These are phyloP conservation scores for Anguilla japonica DNA, from an alignment of 2,113 vertebrate genomes.

Conservation along the genomic window DNA sequence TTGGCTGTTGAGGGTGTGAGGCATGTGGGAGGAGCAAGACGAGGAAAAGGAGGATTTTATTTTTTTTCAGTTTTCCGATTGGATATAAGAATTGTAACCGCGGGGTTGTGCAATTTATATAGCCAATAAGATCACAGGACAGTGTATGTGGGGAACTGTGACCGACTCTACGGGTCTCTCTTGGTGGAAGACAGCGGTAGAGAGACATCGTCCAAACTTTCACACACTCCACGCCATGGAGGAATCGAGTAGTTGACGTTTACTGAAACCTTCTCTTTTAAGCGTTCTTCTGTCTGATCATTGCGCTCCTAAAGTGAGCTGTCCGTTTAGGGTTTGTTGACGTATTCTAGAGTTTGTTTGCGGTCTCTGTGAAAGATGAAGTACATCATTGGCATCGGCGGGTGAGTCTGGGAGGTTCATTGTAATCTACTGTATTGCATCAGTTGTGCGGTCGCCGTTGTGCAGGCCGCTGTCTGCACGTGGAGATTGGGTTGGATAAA, in stretches of 20 bases:
- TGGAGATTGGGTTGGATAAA: neutral
- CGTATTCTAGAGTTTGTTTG: neutral
- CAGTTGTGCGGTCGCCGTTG: neutral
- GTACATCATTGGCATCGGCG: slow-evolving; percentile 73
- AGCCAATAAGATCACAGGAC: neutral
- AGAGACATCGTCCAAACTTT: slow-evolving; percentile 6
- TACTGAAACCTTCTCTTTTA: slow-evolving; percentile 26
- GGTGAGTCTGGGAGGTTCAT: slow-evolving; percentile 55
- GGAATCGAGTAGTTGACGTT: slow-evolving; percentile 32
- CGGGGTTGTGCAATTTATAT: neutral
- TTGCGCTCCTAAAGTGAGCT: slow-evolving; percentile 8
- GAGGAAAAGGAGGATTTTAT: neutral
- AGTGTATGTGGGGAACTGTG: neutral
- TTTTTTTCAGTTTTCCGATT: neutral
- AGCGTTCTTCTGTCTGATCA: slow-evolving; percentile 26
- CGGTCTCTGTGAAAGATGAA: slow-evolving; percentile 63
- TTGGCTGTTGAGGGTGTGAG: neutral
- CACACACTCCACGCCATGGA: slow-evolving; percentile 12
- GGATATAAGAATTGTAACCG: neutral
- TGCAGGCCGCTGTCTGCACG: slow-evolving; percentile 15
- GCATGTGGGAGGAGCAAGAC: neutral
- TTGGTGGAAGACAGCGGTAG: slow-evolving; percentile 6
- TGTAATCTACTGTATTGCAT: neutral
- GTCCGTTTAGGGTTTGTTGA: slow-evolving; percentile 16
- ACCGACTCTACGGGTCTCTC: neutral